Conservation (phyloP, 2,797 vertebrate genomes). For the Corythornis leucogaster region DNA sequence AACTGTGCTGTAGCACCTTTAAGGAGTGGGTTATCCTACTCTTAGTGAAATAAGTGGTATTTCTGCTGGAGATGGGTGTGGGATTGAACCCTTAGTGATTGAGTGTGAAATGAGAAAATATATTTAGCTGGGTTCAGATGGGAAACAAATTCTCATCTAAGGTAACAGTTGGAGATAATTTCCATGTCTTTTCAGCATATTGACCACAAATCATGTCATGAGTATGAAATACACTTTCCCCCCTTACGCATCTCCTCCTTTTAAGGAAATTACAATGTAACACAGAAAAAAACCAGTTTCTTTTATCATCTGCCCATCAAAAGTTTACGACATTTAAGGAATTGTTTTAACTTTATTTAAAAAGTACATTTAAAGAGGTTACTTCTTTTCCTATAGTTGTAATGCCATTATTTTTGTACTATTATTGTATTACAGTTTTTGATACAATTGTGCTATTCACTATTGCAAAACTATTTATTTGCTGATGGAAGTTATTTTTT, state of each 20-base stretch:
- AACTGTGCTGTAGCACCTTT: background rate
- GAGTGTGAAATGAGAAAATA: slow-evolving; percentile 60
- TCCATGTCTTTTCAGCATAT: background rate
- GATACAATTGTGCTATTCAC: background rate
- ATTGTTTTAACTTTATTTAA: background rate
- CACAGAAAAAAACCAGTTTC: background rate
- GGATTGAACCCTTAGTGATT: slow-evolving; percentile 32
- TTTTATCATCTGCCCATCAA: background rate
- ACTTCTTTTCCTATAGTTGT: background rate
- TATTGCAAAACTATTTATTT: background rate
- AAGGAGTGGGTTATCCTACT: background rate
- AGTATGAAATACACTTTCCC: background rate
- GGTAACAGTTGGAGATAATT: slow-evolving; percentile 16
- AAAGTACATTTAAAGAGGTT: background rate
- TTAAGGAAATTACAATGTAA: background rate
- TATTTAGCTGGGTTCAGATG: slow-evolving; percentile 35
- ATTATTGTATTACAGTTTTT: background rate
- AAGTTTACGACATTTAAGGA: background rate
- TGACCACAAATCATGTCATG: background rate
- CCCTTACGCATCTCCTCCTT: fast-evolving
- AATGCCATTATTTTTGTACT: background rate
- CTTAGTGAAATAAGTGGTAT: slow-evolving; percentile 28
- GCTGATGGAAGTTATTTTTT: background rate
- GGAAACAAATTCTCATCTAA: slow-evolving; percentile 18
- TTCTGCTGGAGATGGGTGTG: slow-evolving; percentile 54